Evolutionary conservation across 2,797 vertebrate genomes (phyloP).

Genomic region (Spinus pinus): DNA sequence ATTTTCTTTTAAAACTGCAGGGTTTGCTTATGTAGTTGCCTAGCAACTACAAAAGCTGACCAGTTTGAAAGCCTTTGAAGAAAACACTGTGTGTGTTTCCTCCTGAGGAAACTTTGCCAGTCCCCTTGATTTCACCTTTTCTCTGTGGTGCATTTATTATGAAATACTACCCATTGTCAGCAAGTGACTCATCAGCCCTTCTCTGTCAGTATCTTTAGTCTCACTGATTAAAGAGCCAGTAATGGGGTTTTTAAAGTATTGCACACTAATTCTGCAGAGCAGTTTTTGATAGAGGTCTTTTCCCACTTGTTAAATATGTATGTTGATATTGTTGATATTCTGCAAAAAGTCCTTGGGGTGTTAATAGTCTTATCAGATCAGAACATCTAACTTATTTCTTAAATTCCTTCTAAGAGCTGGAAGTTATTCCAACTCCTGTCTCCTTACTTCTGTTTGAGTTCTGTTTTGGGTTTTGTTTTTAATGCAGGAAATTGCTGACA

Average conservation of each 20-base stretch:
- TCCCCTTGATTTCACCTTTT: constrained; percentile 41
- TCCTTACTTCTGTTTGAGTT: background rate
- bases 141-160: background rate
- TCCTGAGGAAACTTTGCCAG: background rate
- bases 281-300: background rate
- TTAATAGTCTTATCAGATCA: background rate
- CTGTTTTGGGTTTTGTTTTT: background rate
- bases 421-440: background rate
- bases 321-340: background rate
- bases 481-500: constrained; percentile 95
- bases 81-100: background rate
- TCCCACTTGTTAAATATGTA: background rate
- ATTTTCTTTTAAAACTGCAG: constrained; percentile 9
- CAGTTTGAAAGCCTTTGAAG: background rate
- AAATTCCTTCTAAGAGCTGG: background rate
- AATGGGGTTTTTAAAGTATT: background rate
- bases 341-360: background rate
- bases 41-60: constrained; percentile 23
- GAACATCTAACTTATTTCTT: background rate
- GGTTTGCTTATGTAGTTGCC: background rate
- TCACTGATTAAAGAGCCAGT: background rate
- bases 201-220: background rate
- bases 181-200: constrained; percentile 19
- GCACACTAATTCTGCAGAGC: background rate
- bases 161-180: background rate